Conservation (phyloP, 2,797 vertebrate species). For the Euthynnus affinis region DNA sequence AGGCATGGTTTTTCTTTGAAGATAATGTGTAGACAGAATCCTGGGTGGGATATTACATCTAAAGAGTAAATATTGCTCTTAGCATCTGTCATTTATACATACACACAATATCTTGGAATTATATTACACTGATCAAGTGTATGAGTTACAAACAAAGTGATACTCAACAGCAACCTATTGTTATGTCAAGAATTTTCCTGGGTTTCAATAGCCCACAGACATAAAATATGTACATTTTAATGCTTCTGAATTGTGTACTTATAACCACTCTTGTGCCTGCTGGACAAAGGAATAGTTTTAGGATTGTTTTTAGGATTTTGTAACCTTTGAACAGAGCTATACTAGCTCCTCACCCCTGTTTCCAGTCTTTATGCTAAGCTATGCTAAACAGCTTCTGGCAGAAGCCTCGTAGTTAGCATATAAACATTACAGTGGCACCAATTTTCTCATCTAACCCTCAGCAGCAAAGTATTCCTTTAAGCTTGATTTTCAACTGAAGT, state of each 20-base stretch:
- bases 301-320: not conserved
- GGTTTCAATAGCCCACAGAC: not conserved
- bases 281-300: not conserved
- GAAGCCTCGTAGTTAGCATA: not conserved
- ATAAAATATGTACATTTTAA: not conserved
- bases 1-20: slow-evolving; percentile 66
- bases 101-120: slow-evolving; percentile 16
- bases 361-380: not conserved
- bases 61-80: slow-evolving; percentile 58
- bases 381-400: not conserved
- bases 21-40: slow-evolving; percentile 62
- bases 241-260: not conserved
- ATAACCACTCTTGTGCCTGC: too few species aligned
- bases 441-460: not conserved
- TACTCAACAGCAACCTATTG: not conserved
- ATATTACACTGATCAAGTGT: slow-evolving; percentile 5
- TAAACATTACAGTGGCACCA: not conserved
- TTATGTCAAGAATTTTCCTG: not conserved
- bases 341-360: not conserved
- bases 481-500: not conserved
- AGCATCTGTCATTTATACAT: slow-evolving; percentile 46
- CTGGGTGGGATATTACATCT: slow-evolving; percentile 58
- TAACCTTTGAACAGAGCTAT: not conserved
- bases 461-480: not conserved
- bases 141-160: slow-evolving; percentile 4